phyloP scores from a whole-genome alignment of 2,888 invertebrate genomes.

The Sturmia bella region DNA sequence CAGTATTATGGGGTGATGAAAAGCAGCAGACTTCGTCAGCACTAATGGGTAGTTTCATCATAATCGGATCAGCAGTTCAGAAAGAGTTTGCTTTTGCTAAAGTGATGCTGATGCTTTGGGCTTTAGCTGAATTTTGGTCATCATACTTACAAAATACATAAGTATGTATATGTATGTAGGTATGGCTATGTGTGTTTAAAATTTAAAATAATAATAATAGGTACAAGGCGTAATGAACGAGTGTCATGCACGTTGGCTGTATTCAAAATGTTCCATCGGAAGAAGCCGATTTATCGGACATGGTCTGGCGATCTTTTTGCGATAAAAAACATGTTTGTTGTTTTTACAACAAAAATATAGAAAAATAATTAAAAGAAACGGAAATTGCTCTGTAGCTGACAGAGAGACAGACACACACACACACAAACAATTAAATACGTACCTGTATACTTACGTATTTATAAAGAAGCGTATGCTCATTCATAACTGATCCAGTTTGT shows the following conservation, averaged over 20 bases:
- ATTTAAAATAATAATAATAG: too few species aligned
- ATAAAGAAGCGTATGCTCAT: not conserved
- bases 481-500: slow-evolving; percentile 21
- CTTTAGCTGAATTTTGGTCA: not conserved
- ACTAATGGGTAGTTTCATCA: too few species aligned
- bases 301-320: slow-evolving; percentile 53
- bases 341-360: slow-evolving; percentile 10
- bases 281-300: slow-evolving; percentile 46
- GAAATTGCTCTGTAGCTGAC: slow-evolving; percentile 37
- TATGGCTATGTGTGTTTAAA: too few species aligned
- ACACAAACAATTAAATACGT: not conserved
- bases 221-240: too few species aligned
- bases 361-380: slow-evolving; percentile 53
- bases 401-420: slow-evolving; percentile 2
- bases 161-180: too few species aligned
- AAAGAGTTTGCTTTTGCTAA: too few species aligned
- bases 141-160: too few species aligned
- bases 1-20: too few species aligned
- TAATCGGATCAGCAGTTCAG: too few species aligned
- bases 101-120: too few species aligned
- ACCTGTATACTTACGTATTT: not conserved
- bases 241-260: slow-evolving; percentile 6
- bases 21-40: too few species aligned
- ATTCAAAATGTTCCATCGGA: slow-evolving; percentile 38
- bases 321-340: slow-evolving; percentile 14